Base-by-base conservation (phyloP, 2,888 invertebrate genomes). In the Cylindroiulus punctatus region DNA sequence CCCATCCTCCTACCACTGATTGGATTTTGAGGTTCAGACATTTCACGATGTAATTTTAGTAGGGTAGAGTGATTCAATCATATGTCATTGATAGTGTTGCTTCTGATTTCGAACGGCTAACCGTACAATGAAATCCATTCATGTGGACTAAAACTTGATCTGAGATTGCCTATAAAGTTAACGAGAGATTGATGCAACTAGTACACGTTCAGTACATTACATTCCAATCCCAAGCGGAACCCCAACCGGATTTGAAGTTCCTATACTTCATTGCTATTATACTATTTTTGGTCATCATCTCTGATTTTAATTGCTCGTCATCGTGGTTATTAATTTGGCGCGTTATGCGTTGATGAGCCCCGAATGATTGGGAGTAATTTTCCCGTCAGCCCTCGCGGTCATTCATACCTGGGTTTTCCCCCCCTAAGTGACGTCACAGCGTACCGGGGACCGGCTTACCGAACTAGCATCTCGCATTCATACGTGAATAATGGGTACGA, bases 281-380 rank as follows among this genome's bases (percentile, higher is more conserved):
- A 65, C 22, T 65, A 65, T 22, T 65, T 65, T 65, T 65, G 65
- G 65, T 65, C 26, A 65, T 65, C 65, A 65, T 65, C 65, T 14
- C 5, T 22, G 10, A 3, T 14, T 26, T 65, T 65, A 65, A 65
- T 65, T 26, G 26, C 26, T 65, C 65, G 65, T 65, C 65, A 65
- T 65, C 22, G 7, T 65, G 26, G 65, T 65, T 65, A 65, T 65
- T 65, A 65, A 65, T 65, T 65, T n/a, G n/a, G 22, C 65, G 22
- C 12, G 22, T 65, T 65, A 22, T 65, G 22, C 26, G 26, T 8
- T 12, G 65, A 65, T 65, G 26, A 65, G 26, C 26, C 26, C 26
- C 22, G 26, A 8, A 65, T 26, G 22, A 26, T 65, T 26, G 26
- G 12, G 8, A 22, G 57, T 22, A 3, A 26, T 26, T 26, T 65